These are phyloP conservation scores for Metellina segmentata DNA, from an alignment of 2,888 invertebrate genomes.

Conservation along the genomic window DNA sequence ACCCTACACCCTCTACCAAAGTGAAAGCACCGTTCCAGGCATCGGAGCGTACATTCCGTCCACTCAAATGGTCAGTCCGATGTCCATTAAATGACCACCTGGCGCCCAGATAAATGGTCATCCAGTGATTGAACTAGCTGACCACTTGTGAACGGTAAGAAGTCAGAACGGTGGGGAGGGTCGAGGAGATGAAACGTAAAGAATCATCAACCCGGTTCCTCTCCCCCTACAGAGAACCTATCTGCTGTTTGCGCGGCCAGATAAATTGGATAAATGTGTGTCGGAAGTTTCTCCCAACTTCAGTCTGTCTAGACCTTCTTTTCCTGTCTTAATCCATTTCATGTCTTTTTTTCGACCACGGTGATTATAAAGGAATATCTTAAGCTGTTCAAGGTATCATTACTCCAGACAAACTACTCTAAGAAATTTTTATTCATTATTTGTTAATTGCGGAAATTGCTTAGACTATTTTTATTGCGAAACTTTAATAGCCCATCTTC, in stretches of 20 bases:
- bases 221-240: background rate
- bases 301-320: background rate
- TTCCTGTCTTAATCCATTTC: background rate
- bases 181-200: conserved; percentile 34
- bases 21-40: conserved; percentile 39
- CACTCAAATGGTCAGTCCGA: conserved; percentile 57
- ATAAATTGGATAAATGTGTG: background rate
- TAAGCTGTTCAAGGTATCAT: no score
- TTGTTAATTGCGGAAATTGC: no score
- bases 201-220: conserved; percentile 24
- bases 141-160: conserved; percentile 39
- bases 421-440: no score
- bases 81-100: conserved; percentile 75
- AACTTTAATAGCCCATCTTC: no score
- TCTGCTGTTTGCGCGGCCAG: background rate
- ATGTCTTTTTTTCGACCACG: no score
- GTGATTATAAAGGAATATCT: no score
- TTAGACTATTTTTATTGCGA: no score
- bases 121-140: conserved; percentile 56
- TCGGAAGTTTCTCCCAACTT: background rate
- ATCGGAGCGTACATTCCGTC: conserved; percentile 48
- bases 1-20: background rate
- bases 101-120: conserved; percentile 70
- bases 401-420: no score
- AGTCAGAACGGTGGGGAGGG: background rate